Evolutionary conservation across 2,888 invertebrate species (phyloP).

Genomic region (Scotopteryx bipunctaria): DNA sequence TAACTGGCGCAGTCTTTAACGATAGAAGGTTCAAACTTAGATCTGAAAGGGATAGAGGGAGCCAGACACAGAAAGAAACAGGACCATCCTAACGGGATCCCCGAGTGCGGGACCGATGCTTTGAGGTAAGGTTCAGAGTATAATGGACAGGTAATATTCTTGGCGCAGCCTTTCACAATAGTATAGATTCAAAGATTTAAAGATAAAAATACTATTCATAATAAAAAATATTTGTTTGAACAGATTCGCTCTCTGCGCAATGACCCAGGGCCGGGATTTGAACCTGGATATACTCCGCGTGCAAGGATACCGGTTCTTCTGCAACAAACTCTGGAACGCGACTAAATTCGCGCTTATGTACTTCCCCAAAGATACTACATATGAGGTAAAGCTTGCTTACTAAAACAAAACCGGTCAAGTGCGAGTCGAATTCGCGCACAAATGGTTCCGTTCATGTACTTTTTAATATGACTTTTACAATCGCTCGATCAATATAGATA

Average conservation of each 20-base stretch:
- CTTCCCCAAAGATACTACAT: constrained; percentile 82
- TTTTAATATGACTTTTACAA: too few species aligned
- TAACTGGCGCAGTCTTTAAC: too few species aligned
- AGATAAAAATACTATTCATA: too few species aligned
- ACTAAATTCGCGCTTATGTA: constrained; percentile 94
- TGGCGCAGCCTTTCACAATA: too few species aligned
- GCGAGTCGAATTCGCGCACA: too few species aligned
- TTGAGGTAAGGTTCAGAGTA: constrained; percentile 76
- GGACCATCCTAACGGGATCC: constrained; percentile 95
- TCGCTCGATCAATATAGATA: too few species aligned
- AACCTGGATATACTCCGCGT: constrained; percentile 98
- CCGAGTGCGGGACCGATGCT: constrained; percentile 98
- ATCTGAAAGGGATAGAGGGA: constrained; percentile 90
- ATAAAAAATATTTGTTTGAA: neutral
- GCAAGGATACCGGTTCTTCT: constrained; percentile 97
- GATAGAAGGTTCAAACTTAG: constrained; percentile 92
- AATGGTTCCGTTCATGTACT: too few species aligned
- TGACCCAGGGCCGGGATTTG: constrained; percentile 95
- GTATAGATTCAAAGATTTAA: too few species aligned
- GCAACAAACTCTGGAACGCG: constrained; percentile 99
- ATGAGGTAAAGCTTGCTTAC: constrained; percentile 56
- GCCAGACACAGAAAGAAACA: constrained; percentile 90
- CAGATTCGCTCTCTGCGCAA: constrained; percentile 94
- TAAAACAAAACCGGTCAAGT: too few species aligned
- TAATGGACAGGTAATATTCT: neutral